Evolutionary conservation across 1,140 invertebrate species (phyloP), one percentile per base, ranked within the genome.

Genomic region (Rhyzopertha dominica): DNA sequence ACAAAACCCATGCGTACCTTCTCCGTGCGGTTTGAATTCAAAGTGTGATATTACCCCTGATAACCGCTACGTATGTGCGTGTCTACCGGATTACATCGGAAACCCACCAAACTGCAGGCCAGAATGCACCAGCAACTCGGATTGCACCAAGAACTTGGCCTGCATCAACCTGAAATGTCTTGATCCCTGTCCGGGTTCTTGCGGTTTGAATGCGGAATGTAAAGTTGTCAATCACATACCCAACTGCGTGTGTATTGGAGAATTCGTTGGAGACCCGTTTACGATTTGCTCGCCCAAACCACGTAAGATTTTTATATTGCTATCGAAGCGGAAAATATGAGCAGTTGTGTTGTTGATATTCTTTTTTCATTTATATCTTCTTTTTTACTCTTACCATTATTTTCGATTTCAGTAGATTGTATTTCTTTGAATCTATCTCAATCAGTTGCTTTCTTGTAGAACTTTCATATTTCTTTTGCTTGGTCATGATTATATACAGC

Each of bases 1-100:
- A 4, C 30, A 34, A 38, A 74, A 83, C 53, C 82, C 83, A 0
- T 90, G 87, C 57, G 67, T 75, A 26, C 84, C 84, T 1, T 80
- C 81, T 7, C 85, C 85, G 1, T 90, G 87, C 58, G 87, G 86
- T 5, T 73, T 80, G 0, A 85, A 89, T 56, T 79, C 82, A 22
- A 65, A 81, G 53, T 90, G 86, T 57, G 70, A 76, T 39, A 73
- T 75, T 13, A 73, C 71, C 5, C 41, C 53, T 18, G 71, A 74
- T 18, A 74, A 72, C 9, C 72, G 72, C 19, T 73, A 76, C 1
- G 69, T 75, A 22, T 86, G 83, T 59, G 73, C 74, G 2, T 85
- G 82, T 54, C 43, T 77, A 2, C 53, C 67, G 5, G 72, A 73
- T 39, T 84, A 79, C 60, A 73, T 77, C 39, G 81, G 81, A n/a